Base-by-base conservation (phyloP, 2,797 vertebrate species). In the Spatula versicolor region DNA sequence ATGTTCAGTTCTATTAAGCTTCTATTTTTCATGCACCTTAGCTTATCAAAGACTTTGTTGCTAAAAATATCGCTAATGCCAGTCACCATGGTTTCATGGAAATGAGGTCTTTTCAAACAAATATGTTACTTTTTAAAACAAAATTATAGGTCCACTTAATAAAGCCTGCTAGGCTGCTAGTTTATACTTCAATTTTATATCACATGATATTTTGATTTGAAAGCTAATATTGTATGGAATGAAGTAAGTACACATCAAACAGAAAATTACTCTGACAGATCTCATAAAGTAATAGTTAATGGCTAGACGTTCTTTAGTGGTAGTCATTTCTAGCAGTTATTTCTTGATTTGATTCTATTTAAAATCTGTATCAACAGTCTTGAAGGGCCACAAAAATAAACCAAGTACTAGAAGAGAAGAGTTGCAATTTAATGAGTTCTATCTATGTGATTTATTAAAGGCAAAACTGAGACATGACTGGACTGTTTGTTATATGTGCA, bases 1-100 rank as follows among this genome's bases (percentile, higher is more conserved):
- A 63, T 81, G 7, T 66, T 93, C 86, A 78, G 35, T 28, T 85
- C 64, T 92, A 59, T 83, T 93, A 84, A 87, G 19, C 43, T 89
- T 76, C 68, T 91, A 33, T 66, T 91, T 93, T 92, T 75, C 72
- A 60, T 28, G 14, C 35, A 91, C 56, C 43, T 93, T 69, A 79
- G 9, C 30, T 89, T 93, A 66, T 30, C 43, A 73, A 73, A 63
- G 41, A 52, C 8, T 55, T 80, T 31, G 15, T 79, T 67, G 33
- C 56, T 91, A 83, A 93, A 95, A 86, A 84, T 59, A 52, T 2
- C 56, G 7, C 23, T 76, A 82, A 82, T 76, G 55, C 11, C 28
- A 92, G 48, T 86, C 83, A 76, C 50, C 30, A 58, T 30, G 39
- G 30, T 76, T 88, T 86, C 67, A 80, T 48, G 23, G 68, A 82